Base-by-base conservation (phyloP, 2,113 vertebrate genomes). In the Tragelaphus imberbis region DNA sequence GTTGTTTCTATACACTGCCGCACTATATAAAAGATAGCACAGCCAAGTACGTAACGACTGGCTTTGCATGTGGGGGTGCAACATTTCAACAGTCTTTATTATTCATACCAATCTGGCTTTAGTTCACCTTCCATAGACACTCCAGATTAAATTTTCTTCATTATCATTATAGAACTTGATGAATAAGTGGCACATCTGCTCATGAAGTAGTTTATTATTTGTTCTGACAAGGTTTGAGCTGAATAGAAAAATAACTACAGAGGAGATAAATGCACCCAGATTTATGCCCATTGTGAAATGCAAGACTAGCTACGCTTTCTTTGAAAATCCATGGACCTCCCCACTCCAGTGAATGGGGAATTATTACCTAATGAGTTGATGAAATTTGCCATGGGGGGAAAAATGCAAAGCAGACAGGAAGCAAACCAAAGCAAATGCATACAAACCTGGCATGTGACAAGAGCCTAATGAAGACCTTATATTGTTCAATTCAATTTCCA, bases 101-200 rank as follows among this genome's bases (percentile, higher is more conserved):
- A 99, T 99, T 98, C 98, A 98, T 98, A 98, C 98, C 99, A 98
- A 98, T 98, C 98, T 99, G 98, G 98, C 98, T 98, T 97, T 96
- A 98, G 95, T 98, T 98, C 98, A 87, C 98, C 98, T 99, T 98
- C 98, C 98, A 98, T 6, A 98, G 98, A 97, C 98, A 98, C 98
- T 99, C 98, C 97, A 99, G 98, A 99, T 99, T 98, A 98, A 98
- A 99, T 98, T 98, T 97, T 98, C 98, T 98, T 98, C 98, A 99
- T 99, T 99, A 99, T 98, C 98, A 97, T 98, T 98, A 98, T 68
- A 98, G 98, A 99, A 98, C 98, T 98, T 98, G 98, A 99, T 99
- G 98, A 99, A 98, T 99, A 99, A 99, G 98, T 98, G 98, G 98
- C 98, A 98, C 99, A 99, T 99, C 99, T 99, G 99, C 97, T 99